These are phyloP conservation scores for Lypha dubia DNA, from an alignment of 2,888 invertebrate genomes.

Conservation along the genomic window DNA sequence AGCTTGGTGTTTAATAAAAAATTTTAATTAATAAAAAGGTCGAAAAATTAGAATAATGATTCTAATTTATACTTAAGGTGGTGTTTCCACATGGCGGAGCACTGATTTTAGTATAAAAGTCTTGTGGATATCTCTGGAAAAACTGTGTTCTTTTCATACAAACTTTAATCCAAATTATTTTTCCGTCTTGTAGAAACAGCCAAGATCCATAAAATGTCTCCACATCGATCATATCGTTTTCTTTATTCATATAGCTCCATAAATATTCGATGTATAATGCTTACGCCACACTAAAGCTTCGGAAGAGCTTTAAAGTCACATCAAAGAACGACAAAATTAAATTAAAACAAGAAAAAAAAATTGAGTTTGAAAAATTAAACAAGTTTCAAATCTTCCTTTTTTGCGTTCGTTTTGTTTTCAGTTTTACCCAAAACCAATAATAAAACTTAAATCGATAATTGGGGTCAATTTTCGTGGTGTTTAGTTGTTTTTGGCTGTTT, in stretches of 20 bases:
- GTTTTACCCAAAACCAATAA: slow-evolving; percentile 81
- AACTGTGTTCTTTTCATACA: too few relatives aligned
- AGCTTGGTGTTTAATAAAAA: too few relatives aligned
- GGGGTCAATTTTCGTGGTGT: slow-evolving; percentile 78
- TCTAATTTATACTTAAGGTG: too few relatives aligned
- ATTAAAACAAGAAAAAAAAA: too few relatives aligned
- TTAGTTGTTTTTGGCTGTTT: slow-evolving; percentile 35
- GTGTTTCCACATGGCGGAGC: too few relatives aligned
- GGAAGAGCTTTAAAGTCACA: slow-evolving; percentile 20
- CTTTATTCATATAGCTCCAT: background rate
- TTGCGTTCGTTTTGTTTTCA: background rate
- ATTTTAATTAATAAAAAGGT: too few relatives aligned
- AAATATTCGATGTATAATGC: background rate
- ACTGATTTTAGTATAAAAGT: too few relatives aligned
- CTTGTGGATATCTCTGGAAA: too few relatives aligned
- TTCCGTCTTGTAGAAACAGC: too few relatives aligned
- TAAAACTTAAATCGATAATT: slow-evolving; percentile 84
- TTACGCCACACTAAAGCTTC: background rate
- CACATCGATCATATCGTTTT: background rate
- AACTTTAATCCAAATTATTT: too few relatives aligned
- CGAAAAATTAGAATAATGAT: too few relatives aligned
- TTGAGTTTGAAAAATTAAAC: slow-evolving; percentile 32
- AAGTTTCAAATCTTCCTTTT: slow-evolving; percentile 46
- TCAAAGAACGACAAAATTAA: slow-evolving; percentile 23
- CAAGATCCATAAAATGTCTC: too few relatives aligned